phyloP scores from a whole-genome alignment of 2,113 vertebrate species.

The Asarcornis scutulata region DNA sequence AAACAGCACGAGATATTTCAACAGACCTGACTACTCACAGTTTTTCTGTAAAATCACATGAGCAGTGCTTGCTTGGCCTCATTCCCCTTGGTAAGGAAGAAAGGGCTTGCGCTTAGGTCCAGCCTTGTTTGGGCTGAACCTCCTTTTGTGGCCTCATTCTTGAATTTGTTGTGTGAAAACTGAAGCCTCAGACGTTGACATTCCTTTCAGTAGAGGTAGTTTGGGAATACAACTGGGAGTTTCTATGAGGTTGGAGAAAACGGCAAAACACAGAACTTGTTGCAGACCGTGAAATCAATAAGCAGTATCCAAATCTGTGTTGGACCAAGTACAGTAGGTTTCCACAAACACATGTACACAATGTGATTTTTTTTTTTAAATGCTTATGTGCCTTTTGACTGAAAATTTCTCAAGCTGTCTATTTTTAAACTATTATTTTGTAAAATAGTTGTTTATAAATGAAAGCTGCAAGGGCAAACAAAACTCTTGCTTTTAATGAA shows the following conservation, averaged over 20 bases:
- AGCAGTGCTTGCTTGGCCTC: not conserved
- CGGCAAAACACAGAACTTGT: not conserved
- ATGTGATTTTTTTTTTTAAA: not conserved
- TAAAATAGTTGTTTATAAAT: not conserved
- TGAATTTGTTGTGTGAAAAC: not conserved
- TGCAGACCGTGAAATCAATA: not conserved
- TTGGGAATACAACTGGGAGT: not conserved
- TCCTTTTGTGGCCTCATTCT: not conserved
- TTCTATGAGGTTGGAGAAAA: not conserved
- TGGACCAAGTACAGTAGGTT: not conserved
- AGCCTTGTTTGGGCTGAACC: not conserved
- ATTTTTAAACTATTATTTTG: not conserved
- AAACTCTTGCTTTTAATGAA: not conserved
- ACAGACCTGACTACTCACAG: not conserved
- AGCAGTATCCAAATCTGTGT: not conserved
- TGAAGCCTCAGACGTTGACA: not conserved
- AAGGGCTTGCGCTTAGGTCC: not conserved
- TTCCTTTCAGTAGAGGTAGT: not conserved
- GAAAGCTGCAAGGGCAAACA: not conserved
- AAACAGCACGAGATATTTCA: not conserved
- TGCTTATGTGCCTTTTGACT: not conserved
- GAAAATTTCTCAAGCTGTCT: not conserved
- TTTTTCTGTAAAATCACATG: not conserved
- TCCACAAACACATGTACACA: not conserved
- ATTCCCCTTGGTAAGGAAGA: not conserved